Conservation (phyloP, 2,888 invertebrate genomes). For the Ennomos quercinarius region DNA sequence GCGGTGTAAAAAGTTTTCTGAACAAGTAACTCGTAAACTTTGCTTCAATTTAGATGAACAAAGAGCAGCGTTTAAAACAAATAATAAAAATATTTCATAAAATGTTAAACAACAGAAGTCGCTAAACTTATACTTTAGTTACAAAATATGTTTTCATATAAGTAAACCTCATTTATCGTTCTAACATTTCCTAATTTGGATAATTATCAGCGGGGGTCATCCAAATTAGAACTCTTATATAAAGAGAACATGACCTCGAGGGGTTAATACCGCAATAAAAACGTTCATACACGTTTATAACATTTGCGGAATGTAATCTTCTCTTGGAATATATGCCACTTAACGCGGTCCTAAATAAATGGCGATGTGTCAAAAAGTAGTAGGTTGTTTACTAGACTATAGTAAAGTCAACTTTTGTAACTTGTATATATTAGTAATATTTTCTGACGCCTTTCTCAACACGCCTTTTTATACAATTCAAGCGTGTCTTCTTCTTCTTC, state of each 20-base stretch:
- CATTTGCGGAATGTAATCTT: slow-evolving; percentile 60
- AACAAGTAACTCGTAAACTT: too few relatives aligned
- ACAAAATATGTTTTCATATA: too few relatives aligned
- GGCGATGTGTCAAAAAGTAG: slow-evolving; percentile 6
- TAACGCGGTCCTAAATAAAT: slow-evolving; percentile 20
- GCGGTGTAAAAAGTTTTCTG: too few relatives aligned
- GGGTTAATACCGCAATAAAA: slow-evolving; percentile 63
- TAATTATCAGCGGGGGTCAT: slow-evolving; percentile 42
- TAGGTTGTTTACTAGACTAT: slow-evolving; percentile 1
- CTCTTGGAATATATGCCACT: slow-evolving; percentile 26
- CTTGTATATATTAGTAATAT: too few relatives aligned
- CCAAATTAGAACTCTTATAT: slow-evolving; percentile 61
- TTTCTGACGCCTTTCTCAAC: too few relatives aligned
- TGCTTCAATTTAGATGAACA: too few relatives aligned
- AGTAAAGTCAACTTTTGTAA: neutral
- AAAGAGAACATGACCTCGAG: slow-evolving; percentile 49
- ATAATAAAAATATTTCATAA: too few relatives aligned
- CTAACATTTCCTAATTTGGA: slow-evolving; percentile 20
- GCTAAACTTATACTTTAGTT: too few relatives aligned
- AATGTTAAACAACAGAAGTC: too few relatives aligned
- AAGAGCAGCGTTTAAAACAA: too few relatives aligned
- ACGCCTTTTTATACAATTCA: too few relatives aligned
- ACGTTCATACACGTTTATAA: slow-evolving; percentile 59
- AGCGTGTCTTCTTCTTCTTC: too few relatives aligned
- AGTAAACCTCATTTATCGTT: neutral